These are phyloP conservation scores for Noctua comes DNA, from an alignment of 2,888 invertebrate genomes.

Conservation along the genomic window DNA sequence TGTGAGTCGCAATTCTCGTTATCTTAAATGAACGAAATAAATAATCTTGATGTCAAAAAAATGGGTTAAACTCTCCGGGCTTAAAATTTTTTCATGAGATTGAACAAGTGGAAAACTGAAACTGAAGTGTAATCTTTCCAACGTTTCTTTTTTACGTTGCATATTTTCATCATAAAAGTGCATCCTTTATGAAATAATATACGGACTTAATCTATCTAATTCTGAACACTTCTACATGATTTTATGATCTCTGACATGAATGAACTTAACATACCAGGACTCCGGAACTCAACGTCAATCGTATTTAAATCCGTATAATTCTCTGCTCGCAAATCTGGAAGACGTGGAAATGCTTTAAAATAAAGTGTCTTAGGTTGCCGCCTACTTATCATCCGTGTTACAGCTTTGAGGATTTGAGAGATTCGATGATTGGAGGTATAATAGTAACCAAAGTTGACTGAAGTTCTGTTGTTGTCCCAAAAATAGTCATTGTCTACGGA, in stretches of 20 bases:
- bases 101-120: not conserved
- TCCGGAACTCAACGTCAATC: slow-evolving; percentile 49
- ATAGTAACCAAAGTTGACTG: no score
- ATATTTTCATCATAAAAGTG: not conserved
- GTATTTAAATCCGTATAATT: slow-evolving; percentile 60
- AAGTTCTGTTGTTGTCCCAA: not conserved
- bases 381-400: not conserved
- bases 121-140: not conserved
- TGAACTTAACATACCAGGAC: slow-evolving; percentile 50
- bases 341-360: slow-evolving; percentile 33
- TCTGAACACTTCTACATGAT: not conserved
- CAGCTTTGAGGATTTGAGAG: not conserved
- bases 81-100: not conserved
- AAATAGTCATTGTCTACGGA: not conserved
- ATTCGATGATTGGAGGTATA: not conserved
- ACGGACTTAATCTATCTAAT: not conserved
- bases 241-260: slow-evolving; percentile 31
- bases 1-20: no score
- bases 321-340: slow-evolving; percentile 27
- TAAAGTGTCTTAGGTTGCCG: slow-evolving; percentile 17
- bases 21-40: no score
- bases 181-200: not conserved
- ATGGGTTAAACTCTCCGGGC: not conserved
- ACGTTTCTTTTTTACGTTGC: not conserved
- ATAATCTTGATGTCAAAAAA: not conserved